Conservation (phyloP, 2,888 invertebrate species). For the Pimpla rufipes region DNA sequence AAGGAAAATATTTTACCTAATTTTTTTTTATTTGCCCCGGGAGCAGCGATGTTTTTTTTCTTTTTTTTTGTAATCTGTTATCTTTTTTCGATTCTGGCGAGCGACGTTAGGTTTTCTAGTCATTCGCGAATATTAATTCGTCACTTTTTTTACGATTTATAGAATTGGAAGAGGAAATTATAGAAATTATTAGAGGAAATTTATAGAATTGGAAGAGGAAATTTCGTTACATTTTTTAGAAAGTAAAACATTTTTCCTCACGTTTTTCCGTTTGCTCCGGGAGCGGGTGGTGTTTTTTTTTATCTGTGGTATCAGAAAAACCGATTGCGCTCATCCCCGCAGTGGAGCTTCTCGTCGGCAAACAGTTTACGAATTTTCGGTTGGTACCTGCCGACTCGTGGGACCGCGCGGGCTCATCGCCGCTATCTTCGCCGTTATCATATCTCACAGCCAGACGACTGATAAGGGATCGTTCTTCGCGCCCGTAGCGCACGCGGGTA, state of each 20-base stretch:
- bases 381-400: conserved; percentile 47
- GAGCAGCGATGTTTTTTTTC: too few relatives aligned
- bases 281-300: not conserved
- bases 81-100: too few relatives aligned
- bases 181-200: too few relatives aligned
- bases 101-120: too few relatives aligned
- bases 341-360: conserved; percentile 33
- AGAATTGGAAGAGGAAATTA: too few relatives aligned
- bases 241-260: not conserved
- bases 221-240: too few relatives aligned
- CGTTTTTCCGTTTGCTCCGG: not conserved
- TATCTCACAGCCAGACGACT: conserved; percentile 42
- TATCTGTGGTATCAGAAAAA: conserved; percentile 50
- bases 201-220: too few relatives aligned
- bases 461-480: conserved; percentile 55
- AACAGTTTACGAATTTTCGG: conserved; percentile 65
- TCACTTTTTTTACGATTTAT: too few relatives aligned
- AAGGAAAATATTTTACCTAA: too few relatives aligned
- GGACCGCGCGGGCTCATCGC: conserved; percentile 13
- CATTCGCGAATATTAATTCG: too few relatives aligned
- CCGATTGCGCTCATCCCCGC: conserved; percentile 25
- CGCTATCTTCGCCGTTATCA: conserved; percentile 42
- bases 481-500: not conserved
- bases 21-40: too few relatives aligned
- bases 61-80: too few relatives aligned